phyloP scores from a whole-genome alignment of 2,113 vertebrate genomes.

The zebrafish (Danio rerio) region GRCz12tu NC_133181.1:14751001-14751500 shows the following conservation, averaged over 20 bases:
- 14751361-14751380: slow-evolving; percentile 65
- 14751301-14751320: slow-evolving; percentile 95
- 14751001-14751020: not conserved
- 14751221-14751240: slow-evolving; percentile 97
- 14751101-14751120: slow-evolving; percentile 66
- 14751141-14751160: slow-evolving; percentile 63
- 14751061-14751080: slow-evolving; percentile 46
- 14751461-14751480: slow-evolving; percentile 88
- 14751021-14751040: slow-evolving; percentile 5
- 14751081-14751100: slow-evolving; percentile 66
- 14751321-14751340: slow-evolving; percentile 97
- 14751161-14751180: slow-evolving; percentile 61
- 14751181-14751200: slow-evolving; percentile 26
- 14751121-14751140: slow-evolving; percentile 78
- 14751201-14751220: slow-evolving; percentile 89
- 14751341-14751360: slow-evolving; percentile 93
- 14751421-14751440: not conserved
- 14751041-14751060: not conserved
- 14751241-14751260: slow-evolving; percentile 93
- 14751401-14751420: not conserved
- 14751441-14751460: slow-evolving; percentile 50
- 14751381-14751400: slow-evolving; percentile 66
- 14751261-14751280: slow-evolving; percentile 92
- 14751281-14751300: slow-evolving; percentile 91
- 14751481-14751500: slow-evolving; percentile 94